These are phyloP conservation scores for Amphilophus citrinellus DNA, from an alignment of 2,113 vertebrate genomes.

Conservation along the genomic window DNA sequence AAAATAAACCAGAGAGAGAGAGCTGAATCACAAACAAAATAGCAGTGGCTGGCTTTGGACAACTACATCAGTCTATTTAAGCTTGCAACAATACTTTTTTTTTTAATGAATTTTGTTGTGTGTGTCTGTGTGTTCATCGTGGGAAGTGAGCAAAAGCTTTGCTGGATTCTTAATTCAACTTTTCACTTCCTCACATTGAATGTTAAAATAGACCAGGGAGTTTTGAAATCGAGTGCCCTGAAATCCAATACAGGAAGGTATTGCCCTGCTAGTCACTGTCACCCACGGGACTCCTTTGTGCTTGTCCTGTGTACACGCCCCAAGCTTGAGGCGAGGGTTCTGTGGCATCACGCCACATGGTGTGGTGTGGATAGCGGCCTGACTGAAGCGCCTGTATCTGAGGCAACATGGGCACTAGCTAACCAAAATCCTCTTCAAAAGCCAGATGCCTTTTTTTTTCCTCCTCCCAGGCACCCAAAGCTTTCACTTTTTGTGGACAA, in stretches of 20 bases:
- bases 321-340: constrained; percentile 69
- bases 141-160: constrained; percentile 40
- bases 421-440: constrained; percentile 47
- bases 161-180: constrained; percentile 42
- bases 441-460: background rate
- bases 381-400: constrained; percentile 68
- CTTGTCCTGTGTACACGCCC: constrained; percentile 72
- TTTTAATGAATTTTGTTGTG: background rate
- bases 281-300: constrained; percentile 78
- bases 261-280: constrained; percentile 70
- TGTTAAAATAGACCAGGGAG: constrained; percentile 70
- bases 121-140: background rate
- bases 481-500: background rate
- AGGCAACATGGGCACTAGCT: constrained; percentile 48
- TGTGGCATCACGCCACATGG: constrained; percentile 72
- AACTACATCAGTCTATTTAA: constrained; percentile 49
- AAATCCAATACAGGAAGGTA: constrained; percentile 77
- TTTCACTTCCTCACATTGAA: constrained; percentile 63
- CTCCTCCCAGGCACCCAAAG: background rate
- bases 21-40: constrained; percentile 57
- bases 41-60: constrained; percentile 42
- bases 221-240: constrained; percentile 71
- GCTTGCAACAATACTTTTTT: constrained; percentile 4
- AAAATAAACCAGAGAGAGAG: constrained; percentile 14
- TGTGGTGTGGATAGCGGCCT: constrained; percentile 68